Evolutionary conservation across 2,113 vertebrate genomes (phyloP).

Genomic region (Pipa parva): DNA sequence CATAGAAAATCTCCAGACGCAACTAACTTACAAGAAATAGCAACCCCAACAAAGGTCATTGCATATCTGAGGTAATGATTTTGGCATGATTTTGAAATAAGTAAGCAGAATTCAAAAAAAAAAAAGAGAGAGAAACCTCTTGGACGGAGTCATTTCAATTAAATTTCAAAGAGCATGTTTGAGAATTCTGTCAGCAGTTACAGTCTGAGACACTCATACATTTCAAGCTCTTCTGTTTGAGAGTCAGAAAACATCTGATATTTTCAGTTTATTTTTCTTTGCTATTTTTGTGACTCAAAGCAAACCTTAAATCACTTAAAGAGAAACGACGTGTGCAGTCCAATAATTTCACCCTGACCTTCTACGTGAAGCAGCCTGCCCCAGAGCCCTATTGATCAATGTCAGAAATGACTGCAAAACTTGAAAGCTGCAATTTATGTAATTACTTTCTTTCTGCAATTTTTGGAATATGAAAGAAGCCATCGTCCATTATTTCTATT

Average conservation of each 20-base stretch:
- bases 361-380: slow-evolving; percentile 12
- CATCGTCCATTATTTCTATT: background rate
- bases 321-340: slow-evolving; percentile 11
- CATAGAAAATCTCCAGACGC: background rate
- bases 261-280: slow-evolving; percentile 20
- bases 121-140: background rate
- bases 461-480: background rate
- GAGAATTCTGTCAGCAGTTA: background rate
- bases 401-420: slow-evolving; percentile 9
- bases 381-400: slow-evolving; percentile 18
- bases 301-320: slow-evolving; percentile 15
- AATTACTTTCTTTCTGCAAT: slow-evolving; percentile 12
- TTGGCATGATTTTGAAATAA: background rate
- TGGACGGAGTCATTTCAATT: background rate
- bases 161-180: background rate
- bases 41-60: background rate
- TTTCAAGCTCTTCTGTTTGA: background rate
- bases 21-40: background rate
- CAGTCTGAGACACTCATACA: background rate
- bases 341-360: slow-evolving; percentile 4
- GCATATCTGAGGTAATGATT: background rate
- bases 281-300: slow-evolving; percentile 5
- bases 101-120: background rate
- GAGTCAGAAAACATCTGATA: background rate
- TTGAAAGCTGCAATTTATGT: slow-evolving; percentile 11